phyloP scores from a whole-genome alignment of 2,888 invertebrate species.

The Mimumesa dahlbomi region DNA sequence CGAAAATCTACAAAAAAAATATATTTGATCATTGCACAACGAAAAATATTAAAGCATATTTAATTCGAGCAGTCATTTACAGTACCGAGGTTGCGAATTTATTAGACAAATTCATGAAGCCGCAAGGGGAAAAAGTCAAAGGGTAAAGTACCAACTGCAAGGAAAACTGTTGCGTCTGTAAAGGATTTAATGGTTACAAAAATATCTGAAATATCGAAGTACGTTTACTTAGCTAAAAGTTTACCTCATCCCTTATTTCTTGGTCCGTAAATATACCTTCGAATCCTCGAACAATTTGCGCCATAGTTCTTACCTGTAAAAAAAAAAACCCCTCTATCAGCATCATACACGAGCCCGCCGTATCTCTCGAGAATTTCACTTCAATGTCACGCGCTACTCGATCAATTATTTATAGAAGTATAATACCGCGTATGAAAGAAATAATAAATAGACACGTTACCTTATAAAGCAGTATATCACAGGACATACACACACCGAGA shows the following conservation, averaged over 20 bases:
- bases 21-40: background rate
- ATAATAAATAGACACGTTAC: no score
- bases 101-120: slow-evolving; percentile 44
- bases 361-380: no score
- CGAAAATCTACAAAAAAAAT: slow-evolving; percentile 2
- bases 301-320: background rate
- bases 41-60: background rate
- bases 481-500: no score
- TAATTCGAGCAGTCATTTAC: background rate
- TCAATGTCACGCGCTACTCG: no score
- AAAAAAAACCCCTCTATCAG: background rate
- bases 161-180: slow-evolving; percentile 53
- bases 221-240: no score
- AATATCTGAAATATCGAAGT: no score
- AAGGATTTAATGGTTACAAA: background rate
- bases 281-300: background rate
- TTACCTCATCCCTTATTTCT: background rate
- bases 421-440: no score
- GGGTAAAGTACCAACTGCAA: slow-evolving; percentile 59
- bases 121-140: slow-evolving; percentile 50
- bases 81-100: background rate
- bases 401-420: no score
- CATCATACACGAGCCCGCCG: no score
- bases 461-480: no score
- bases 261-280: background rate